Evolutionary conservation across 2,888 invertebrate genomes (phyloP).

Genomic region (Philhelius pedissequus): DNA sequence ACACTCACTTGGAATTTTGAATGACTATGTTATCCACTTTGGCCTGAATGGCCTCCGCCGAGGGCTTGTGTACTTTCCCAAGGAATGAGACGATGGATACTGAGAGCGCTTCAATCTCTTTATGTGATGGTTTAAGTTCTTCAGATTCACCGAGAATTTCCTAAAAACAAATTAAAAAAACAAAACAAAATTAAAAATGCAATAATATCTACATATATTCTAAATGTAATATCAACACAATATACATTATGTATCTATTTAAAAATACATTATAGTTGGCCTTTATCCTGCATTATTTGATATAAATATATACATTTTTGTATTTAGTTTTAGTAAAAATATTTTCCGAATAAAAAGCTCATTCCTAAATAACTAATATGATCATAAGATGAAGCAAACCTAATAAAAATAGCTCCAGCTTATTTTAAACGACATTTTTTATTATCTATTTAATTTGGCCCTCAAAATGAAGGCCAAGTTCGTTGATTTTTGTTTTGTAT

Average conservation of each 20-base stretch:
- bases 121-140: slow-evolving; percentile 83
- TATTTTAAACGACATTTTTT: background rate
- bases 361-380: no score
- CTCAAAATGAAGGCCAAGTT: slow-evolving; percentile 11
- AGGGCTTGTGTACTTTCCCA: slow-evolving; percentile 84
- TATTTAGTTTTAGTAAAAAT: no score
- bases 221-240: background rate
- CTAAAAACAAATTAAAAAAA: slow-evolving; percentile 79
- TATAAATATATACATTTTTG: no score
- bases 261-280: no score
- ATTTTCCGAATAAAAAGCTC: no score
- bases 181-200: background rate
- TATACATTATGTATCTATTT: no score
- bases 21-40: slow-evolving; percentile 85
- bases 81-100: slow-evolving; percentile 86
- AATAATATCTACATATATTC: background rate
- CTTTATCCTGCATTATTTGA: no score
- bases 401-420: background rate
- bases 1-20: slow-evolving; percentile 83
- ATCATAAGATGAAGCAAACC: background rate
- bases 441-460: slow-evolving; percentile 12
- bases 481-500: slow-evolving; percentile 9
- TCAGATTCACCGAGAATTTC: slow-evolving; percentile 87
- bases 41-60: slow-evolving; percentile 84
- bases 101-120: slow-evolving; percentile 85